Evolutionary conservation across 1,140 invertebrate species (phyloP), one percentile per base, ranked within the genome.

Genomic region (Bicyclus anynana): DNA sequence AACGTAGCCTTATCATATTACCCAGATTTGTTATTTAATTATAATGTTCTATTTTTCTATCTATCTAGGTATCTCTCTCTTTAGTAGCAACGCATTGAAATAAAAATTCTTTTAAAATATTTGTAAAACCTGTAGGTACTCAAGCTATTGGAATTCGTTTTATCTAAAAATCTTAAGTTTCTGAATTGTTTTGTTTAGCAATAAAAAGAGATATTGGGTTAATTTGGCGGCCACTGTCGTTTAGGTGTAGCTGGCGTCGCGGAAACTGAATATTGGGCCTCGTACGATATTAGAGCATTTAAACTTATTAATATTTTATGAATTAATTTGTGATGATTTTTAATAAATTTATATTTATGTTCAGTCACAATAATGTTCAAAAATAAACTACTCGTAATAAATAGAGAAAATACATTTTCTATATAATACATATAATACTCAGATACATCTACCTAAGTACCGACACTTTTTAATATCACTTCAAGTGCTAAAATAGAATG

Each of bases 11-110:
- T 54, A 62, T 62, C 55, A 29, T 50, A 47, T 59, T 59, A 57
- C 54, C 54, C 47, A 64, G 61, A 64, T 64, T 55, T 49, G 47
- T 58, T 64, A 50, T 53, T 58, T 14, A 62, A 58, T 47, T 47
- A 48, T 42, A 57, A 44, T 42, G 49, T 21, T 62, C 17, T 52
- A 40, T 48, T 4, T 7, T 7, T 23, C 7, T 23, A 23, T 23
- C 23, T 23, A 23, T 23, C 23, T 23, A 23, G 23, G 23, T 23
- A 23, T 23, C 23, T 23, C 23, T 23, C 40, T 44, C 23, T 23
- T 23, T 23, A 7, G 7, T 23, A 23, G 2, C 23, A 7, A 7
- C 7, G 23, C 7, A 23, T 23, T n/a, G n/a, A n/a, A n/a, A n/a
- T n/a, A n/a, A n/a, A n/a, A n/a, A n/a, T n/a, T n/a, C n/a, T n/a